These are phyloP conservation scores for Trichopoda pennipes DNA, from an alignment of 2,888 invertebrate genomes.

Conservation along the genomic window DNA sequence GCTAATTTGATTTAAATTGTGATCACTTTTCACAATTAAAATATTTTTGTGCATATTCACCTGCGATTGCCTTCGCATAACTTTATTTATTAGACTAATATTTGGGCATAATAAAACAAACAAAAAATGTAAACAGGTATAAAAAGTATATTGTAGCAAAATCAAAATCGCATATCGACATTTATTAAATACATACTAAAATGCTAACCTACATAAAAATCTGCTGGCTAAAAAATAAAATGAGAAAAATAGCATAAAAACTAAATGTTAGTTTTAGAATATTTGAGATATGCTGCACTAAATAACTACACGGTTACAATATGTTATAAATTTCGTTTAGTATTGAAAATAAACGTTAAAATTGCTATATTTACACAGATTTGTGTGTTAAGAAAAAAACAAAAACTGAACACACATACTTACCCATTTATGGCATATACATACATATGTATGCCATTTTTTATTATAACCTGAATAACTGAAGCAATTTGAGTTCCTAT, in stretches of 20 bases:
- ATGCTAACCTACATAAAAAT: conserved; percentile 6
- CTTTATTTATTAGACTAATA: neutral
- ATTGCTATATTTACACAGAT: neutral
- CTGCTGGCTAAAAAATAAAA: neutral
- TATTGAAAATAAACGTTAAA: conserved; percentile 1
- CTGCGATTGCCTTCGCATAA: neutral
- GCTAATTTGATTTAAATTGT: too few relatives aligned
- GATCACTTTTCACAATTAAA: neutral
- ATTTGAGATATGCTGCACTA: conserved; percentile 42
- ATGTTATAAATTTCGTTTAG: conserved; percentile 10
- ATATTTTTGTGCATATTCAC: neutral
- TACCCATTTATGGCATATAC: neutral
- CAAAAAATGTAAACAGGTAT: neutral
- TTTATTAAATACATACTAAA: conserved; percentile 10
- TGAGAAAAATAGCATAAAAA: conserved; percentile 26
- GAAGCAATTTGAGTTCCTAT: conserved; percentile 9
- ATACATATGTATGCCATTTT: too few relatives aligned
- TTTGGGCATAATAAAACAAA: conserved; percentile 3
- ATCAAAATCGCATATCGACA: conserved; percentile 43
- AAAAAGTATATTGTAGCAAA: conserved; percentile 25
- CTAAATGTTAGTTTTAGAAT: conserved; percentile 44
- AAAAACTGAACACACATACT: neutral
- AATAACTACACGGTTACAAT: conserved; percentile 33
- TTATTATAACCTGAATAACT: conserved; percentile 2
- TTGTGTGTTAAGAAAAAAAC: neutral